Percentiles rank a stretch among this genome's conserved stretches.
These are phyloP conservation scores for Micromesistius poutassou DNA, from an alignment of 2,797 vertebrate genomes.

Conservation along the genomic window DNA sequence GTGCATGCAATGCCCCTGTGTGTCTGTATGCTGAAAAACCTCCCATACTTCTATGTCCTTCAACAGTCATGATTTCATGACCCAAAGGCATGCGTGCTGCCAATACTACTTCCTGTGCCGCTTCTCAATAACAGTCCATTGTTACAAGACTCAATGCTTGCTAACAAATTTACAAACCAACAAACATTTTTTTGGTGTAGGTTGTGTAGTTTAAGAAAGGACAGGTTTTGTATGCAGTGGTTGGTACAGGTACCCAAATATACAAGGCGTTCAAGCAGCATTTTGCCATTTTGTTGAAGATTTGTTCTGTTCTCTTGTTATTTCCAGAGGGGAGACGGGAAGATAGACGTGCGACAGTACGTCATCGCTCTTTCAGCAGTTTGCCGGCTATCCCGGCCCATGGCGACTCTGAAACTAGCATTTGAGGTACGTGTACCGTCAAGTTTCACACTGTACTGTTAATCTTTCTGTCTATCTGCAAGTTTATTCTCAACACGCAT, in stretches of 20 bases:
- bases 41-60: background rate
- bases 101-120: background rate
- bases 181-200: background rate
- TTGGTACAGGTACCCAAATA: background rate
- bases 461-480: background rate
- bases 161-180: background rate
- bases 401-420: slow-evolving; percentile 85
- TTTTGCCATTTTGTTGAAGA: background rate
- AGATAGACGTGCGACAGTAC: slow-evolving; percentile 83
- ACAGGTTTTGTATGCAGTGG: background rate
- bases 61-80: background rate
- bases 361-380: slow-evolving; percentile 84
- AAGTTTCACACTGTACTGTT: background rate
- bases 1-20: too few relatives aligned
- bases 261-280: background rate
- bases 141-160: background rate
- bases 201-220: background rate
- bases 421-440: slow-evolving; percentile 73
- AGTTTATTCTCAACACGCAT: background rate
- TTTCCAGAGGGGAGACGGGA: slow-evolving; percentile 68
- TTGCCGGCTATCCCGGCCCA: slow-evolving; percentile 78
- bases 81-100: background rate
- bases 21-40: background rate
- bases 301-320: background rate
- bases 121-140: background rate